Evolutionary conservation across 2,113 vertebrate genomes (phyloP), one percentile per base, ranked within the genome.

Genomic region (Anarrhichthys ocellatus): DNA sequence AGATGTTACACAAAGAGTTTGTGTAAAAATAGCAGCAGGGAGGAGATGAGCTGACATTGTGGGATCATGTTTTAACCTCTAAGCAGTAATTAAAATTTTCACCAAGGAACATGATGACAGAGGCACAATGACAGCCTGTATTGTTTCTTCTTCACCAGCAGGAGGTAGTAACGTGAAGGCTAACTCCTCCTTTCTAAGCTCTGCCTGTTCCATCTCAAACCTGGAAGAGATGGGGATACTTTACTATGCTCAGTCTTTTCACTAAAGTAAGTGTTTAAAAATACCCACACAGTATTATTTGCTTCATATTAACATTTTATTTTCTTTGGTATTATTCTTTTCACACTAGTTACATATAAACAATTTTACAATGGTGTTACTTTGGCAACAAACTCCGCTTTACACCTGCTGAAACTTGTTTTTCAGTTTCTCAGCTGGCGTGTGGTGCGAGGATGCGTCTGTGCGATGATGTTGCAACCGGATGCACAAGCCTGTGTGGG

Each of bases 291-390:
- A 50, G 11, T 11, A 4, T 24, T 3, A 40, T 58, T 78, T 69
- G 5, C 20, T 69, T 73, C 70, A 81, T 78, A 80, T 81, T 70
- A 84, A 87, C 44, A 74, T 70, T 93, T 92, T 91, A 93, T 92
- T 93, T 93, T 87, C 86, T 93, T 92, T 90, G 87, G 87, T 64
- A 79, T 82, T 32, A 78, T 4, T 73, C 76, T 52, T 74, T 78
- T 75, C 78, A 91, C 88, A 91, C 68, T 83, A 83, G 84, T 91
- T 92, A 90, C 88, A 91, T 92, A 91, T 91, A 80, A 77, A 93
- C 83, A 89, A 66, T 81, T 83, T 87, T 86, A 89, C 80, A 88
- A 56, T 20, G 13, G 27, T 58, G 73, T 15, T 15, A 78, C 81
- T 90, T 89, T 38, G 88, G 77, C 88, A 83, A 81, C 73, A 82